Conservation (phyloP, 2,888 invertebrate species). For the Drosophila nigricruria region DNA sequence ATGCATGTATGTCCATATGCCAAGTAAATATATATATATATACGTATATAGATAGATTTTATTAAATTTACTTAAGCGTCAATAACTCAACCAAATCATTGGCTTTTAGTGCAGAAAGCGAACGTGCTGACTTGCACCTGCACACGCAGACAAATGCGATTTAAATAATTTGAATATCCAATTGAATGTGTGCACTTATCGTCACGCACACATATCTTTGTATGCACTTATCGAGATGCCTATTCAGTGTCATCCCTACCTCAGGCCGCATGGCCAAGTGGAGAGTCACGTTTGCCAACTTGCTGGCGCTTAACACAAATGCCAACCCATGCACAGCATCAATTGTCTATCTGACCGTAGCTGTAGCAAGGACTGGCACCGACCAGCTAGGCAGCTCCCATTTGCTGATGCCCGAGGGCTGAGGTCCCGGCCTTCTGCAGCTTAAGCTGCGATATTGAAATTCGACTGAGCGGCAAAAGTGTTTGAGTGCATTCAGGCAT, state of each 20-base stretch:
- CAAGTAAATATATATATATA: not conserved
- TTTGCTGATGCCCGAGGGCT: slow-evolving; percentile 6
- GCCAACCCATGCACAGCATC: slow-evolving; percentile 65
- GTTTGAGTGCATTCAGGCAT: slow-evolving; percentile 71
- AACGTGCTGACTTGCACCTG: slow-evolving; percentile 64
- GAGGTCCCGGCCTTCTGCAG: not conserved
- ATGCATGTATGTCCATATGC: slow-evolving; percentile 25
- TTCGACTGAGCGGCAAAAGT: slow-evolving; percentile 69
- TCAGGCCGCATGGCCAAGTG: slow-evolving; percentile 24
- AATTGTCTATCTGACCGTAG: slow-evolving; percentile 73
- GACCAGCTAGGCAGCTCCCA: slow-evolving; percentile 39
- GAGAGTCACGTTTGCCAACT: slow-evolving; percentile 64
- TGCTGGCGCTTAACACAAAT: slow-evolving; percentile 59
- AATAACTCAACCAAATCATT: slow-evolving; percentile 60
- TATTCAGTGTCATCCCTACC: slow-evolving; percentile 18
- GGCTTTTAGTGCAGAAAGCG: slow-evolving; percentile 56
- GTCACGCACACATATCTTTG: slow-evolving; percentile 36
- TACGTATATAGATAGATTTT: slow-evolving; percentile 35
- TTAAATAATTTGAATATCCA: slow-evolving; percentile 78
- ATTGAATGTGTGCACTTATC: slow-evolving; percentile 77
- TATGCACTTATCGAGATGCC: slow-evolving; percentile 8
- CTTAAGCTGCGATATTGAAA: slow-evolving; percentile 70
- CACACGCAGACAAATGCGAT: slow-evolving; percentile 74
- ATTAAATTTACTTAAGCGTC: slow-evolving; percentile 71
- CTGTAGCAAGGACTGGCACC: slow-evolving; percentile 19